A percentile compares a stretch with the other conserved stretches of the same genome.
Conservation (phyloP, 2,888 invertebrate species). For the Octonoba sinensis region DNA sequence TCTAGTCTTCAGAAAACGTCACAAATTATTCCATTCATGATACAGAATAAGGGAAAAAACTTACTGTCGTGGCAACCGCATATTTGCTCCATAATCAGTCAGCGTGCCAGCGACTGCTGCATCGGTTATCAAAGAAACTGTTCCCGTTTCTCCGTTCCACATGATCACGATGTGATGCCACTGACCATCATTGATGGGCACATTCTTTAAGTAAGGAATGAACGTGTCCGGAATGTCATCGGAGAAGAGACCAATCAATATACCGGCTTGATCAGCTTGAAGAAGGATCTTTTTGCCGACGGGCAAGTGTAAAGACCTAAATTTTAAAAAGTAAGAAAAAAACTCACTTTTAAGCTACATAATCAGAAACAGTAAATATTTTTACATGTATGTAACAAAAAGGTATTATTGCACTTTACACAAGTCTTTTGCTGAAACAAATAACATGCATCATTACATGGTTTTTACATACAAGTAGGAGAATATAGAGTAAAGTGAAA, state of each 20-base stretch:
- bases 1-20: no score
- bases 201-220: constrained; percentile 89
- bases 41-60: constrained; percentile 68
- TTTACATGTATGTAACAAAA: neutral
- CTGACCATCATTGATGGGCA: constrained; percentile 93
- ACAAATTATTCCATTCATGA: no score
- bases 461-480: no score
- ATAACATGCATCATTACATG: no score
- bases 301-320: constrained; percentile 79
- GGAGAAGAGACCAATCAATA: constrained; percentile 89
- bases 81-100: constrained; percentile 87
- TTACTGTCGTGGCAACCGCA: constrained; percentile 86
- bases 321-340: constrained; percentile 64
- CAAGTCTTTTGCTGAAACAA: no score
- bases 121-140: constrained; percentile 92
- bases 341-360: neutral
- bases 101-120: constrained; percentile 93
- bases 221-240: constrained; percentile 85
- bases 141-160: constrained; percentile 91
- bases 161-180: constrained; percentile 96
- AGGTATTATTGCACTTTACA: neutral
- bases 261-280: constrained; percentile 93
- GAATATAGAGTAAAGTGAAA: no score
- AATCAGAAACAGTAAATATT: neutral
- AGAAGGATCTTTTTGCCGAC: constrained; percentile 82